These are phyloP conservation scores for Dryobota labecula DNA, from an alignment of 2,888 invertebrate species.

Conservation along the genomic window DNA sequence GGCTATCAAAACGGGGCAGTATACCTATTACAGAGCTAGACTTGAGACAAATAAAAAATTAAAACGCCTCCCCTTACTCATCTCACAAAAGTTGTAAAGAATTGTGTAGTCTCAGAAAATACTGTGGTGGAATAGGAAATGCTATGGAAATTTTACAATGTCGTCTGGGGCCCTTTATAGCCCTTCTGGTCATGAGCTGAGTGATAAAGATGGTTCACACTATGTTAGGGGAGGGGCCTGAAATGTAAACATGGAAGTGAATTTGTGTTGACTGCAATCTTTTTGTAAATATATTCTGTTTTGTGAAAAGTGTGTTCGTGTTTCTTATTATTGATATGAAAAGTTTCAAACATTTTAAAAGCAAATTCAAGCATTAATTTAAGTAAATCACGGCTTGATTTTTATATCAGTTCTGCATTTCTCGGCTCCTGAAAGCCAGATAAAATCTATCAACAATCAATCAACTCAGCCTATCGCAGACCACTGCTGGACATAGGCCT, in stretches of 20 bases:
- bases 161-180: conserved; percentile 53
- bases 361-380: too few species aligned
- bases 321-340: too few species aligned
- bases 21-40: neutral
- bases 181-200: conserved; percentile 56
- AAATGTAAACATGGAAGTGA: conserved; percentile 48
- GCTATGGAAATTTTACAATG: conserved; percentile 59
- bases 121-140: conserved; percentile 46
- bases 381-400: too few species aligned
- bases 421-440: too few species aligned
- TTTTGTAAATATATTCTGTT: conserved; percentile 4
- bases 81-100: conserved; percentile 14
- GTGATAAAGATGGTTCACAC: conserved; percentile 59
- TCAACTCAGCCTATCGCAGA: too few species aligned
- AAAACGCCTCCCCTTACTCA: conserved; percentile 1
- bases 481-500: too few species aligned
- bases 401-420: too few species aligned
- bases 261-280: conserved; percentile 12
- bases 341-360: too few species aligned
- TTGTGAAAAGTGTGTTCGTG: neutral
- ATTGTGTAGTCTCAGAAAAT: conserved; percentile 38
- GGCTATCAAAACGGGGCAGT: neutral
- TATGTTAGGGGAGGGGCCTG: conserved; percentile 21
- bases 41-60: conserved; percentile 18
- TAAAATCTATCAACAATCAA: too few species aligned